Base-by-base conservation (phyloP, 2,888 invertebrate genomes). In the Ophonus ardosiacus region DNA sequence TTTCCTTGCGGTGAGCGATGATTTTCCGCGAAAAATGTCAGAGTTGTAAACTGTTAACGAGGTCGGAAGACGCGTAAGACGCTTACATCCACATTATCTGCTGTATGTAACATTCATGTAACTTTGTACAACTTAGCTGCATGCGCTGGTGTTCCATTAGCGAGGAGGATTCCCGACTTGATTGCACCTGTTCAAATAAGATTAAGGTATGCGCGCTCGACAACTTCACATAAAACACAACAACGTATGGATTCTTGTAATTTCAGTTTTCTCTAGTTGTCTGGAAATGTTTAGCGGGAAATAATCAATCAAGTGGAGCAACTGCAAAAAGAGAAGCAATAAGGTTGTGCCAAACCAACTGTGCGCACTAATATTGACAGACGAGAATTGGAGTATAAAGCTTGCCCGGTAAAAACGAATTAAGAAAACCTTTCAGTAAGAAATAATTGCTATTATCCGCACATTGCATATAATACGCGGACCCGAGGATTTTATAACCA, bases 101-200 rank as follows among this genome's bases (percentile, higher is more conserved):
- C 83, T 83, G 76, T 76, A 83, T 83, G 59, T 76, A 83, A 83
- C 83, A 61, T 57, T 74, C 74, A 83, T 83, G 76, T 61, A 83
- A 83, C 40, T 83, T 83, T 21, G 76, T 40, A 57, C 59, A 83
- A 83, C 76, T 83, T 74, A 57, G 82, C 21, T 82, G 71, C 24
- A 81, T 81, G 71, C 61, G 0, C 61, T 61, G 71, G 31, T 56
- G 76, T 83, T 74, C 83, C 83, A 83, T 83, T 83, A 83, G 61
- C 63, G 76, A 13, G 18, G 24, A 59, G 78, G 21, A 68, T 68
- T 13, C 57, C 38, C 10, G 57, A 76, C 43, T 76, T 83, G 74
- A 83, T 76, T 83, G 61, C 74, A 83, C 83, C 83, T 83, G 83
- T 68, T 68, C 68, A 71, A 71, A 57, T 56, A 82, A 56, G 68